A percentile compares a stretch with the other conserved stretches of the same genome.
These are phyloP conservation scores for Pyrgilauda ruficollis DNA, from an alignment of 2,113 vertebrate genomes.

Conservation along the genomic window DNA sequence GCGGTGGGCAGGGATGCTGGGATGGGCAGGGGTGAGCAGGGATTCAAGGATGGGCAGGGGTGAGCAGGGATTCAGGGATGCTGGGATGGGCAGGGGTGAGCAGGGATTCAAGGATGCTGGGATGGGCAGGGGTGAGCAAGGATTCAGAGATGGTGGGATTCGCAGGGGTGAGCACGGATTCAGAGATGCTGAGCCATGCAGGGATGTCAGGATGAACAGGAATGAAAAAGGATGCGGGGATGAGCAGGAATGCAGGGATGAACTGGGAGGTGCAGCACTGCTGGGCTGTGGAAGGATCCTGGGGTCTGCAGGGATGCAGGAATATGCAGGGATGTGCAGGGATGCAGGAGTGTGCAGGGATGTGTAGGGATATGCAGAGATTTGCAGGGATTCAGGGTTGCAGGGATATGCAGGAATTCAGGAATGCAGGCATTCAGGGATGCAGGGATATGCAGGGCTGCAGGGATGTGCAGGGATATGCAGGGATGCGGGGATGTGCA, in stretches of 20 bases:
- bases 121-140: accelerated
- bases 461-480: background rate
- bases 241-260: background rate
- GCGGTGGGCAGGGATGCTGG: background rate
- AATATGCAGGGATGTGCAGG: background rate
- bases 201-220: background rate
- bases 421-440: background rate
- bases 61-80: background rate
- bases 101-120: background rate
- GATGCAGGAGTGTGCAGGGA: background rate
- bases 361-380: background rate
- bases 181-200: background rate
- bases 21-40: background rate
- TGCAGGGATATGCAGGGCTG: background rate
- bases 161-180: background rate
- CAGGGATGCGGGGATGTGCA: background rate
- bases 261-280: background rate
- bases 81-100: background rate
- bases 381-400: background rate
- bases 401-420: background rate
- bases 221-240: background rate
- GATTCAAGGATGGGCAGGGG: background rate
- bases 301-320: background rate
- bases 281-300: no score
- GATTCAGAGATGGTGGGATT: background rate